Percentiles rank a stretch among this genome's conserved stretches.
Evolutionary conservation across 2,797 vertebrate genomes (phyloP).

Genomic region (Galagoides demidoff): DNA sequence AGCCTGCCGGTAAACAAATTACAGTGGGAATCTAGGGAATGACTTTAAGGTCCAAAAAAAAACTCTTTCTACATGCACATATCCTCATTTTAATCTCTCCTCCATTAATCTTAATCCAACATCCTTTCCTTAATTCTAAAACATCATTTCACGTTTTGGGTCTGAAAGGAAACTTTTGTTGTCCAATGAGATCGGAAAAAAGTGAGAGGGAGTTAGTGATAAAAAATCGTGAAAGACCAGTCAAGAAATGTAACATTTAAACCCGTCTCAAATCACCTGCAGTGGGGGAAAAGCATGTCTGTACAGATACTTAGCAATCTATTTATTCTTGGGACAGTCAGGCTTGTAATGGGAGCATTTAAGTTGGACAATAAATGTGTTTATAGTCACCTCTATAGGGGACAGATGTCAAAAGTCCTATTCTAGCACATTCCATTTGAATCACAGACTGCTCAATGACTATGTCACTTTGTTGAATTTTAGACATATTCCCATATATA

Average conservation of each 20-base stretch:
- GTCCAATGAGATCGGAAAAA: not conserved
- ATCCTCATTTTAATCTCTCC: not conserved
- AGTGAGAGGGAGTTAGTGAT: not conserved
- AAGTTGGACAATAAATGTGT: not conserved
- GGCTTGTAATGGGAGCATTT: not conserved
- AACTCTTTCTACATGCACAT: not conserved
- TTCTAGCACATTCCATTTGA: not conserved
- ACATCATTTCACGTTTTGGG: not conserved
- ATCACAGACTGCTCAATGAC: not conserved
- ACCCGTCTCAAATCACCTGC: not conserved
- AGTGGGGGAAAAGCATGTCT: not conserved
- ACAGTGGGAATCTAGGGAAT: not conserved
- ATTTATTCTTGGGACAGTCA: constrained; percentile 39
- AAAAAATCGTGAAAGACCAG: constrained; percentile 22
- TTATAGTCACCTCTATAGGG: not conserved
- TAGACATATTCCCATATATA: not conserved
- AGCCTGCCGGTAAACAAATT: not conserved
- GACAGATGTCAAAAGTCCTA: not conserved
- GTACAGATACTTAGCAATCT: not conserved
- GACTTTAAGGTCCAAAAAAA: not conserved
- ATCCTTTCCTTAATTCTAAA: not conserved
- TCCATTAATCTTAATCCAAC: not conserved
- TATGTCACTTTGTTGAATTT: constrained; percentile 12
- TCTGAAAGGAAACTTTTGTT: not conserved
- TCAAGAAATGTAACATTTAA: not conserved